These are phyloP conservation scores for Gobio occitaniae DNA, from an alignment of 2,797 vertebrate species.

Conservation along the genomic window DNA sequence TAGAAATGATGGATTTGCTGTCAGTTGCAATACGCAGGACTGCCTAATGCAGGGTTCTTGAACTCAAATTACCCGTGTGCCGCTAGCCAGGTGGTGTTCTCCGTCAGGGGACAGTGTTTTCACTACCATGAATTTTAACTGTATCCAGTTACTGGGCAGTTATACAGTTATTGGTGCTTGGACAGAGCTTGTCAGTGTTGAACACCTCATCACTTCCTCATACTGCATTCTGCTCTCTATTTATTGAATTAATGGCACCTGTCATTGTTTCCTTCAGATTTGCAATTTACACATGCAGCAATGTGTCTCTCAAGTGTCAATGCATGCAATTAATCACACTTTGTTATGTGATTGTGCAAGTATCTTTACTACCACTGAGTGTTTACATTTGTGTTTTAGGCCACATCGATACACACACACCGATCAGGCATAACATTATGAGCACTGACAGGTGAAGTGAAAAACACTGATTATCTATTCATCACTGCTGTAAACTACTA, in stretches of 20 bases:
- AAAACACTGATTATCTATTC: too few relatives aligned
- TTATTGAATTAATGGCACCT: not conserved
- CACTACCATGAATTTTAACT: constrained; percentile 1
- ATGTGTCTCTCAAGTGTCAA: not conserved
- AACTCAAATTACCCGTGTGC: constrained; percentile 5
- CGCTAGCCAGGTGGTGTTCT: not conserved
- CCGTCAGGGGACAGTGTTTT: not conserved
- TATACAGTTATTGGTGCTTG: not conserved
- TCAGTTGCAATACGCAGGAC: constrained; percentile 5
- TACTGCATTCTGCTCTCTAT: not conserved
- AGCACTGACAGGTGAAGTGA: too few relatives aligned
- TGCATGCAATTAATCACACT: not conserved
- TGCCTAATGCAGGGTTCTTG: not conserved
- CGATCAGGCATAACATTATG: too few relatives aligned
- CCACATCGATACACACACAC: not conserved
- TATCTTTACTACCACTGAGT: too few relatives aligned
- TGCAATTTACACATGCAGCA: not conserved
- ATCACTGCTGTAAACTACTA: too few relatives aligned
- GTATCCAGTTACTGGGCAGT: not conserved
- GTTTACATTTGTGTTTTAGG: not conserved
- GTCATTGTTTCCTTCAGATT: not conserved
- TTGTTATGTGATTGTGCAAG: too few relatives aligned
- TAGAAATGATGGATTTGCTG: constrained; percentile 32
- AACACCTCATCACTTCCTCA: not conserved
- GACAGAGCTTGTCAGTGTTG: not conserved